A percentile compares a stretch with the other conserved stretches of the same genome.
These are phyloP conservation scores for Stichopus chloronotus DNA, from an alignment of 35 echinoderm and acorn worm species.

Conservation along the genomic window DNA sequence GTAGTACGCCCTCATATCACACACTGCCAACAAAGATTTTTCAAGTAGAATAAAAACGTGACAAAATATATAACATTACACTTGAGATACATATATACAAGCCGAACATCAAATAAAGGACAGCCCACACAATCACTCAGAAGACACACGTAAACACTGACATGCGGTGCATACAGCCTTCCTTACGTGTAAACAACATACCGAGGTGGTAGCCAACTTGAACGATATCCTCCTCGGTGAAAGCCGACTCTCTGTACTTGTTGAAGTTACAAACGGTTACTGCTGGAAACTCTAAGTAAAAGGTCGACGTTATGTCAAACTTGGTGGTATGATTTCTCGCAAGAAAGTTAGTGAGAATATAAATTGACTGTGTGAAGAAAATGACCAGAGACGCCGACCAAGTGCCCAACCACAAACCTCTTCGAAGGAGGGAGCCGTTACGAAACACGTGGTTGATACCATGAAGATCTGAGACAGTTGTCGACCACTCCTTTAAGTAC, in stretches of 20 bases:
- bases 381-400: constrained; percentile 34
- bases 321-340: constrained; percentile 77
- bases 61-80: too few relatives aligned
- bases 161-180: too few relatives aligned
- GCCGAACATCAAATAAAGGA: too few relatives aligned
- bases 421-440: constrained; percentile 48
- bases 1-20: too few relatives aligned
- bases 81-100: too few relatives aligned
- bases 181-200: neutral
- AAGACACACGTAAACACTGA: too few relatives aligned
- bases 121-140: too few relatives aligned
- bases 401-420: constrained; percentile 57
- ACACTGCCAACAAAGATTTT: too few relatives aligned
- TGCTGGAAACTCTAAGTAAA: constrained; percentile 62
- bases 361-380: constrained; percentile 44
- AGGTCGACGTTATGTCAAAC: constrained; percentile 62
- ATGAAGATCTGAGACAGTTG: constrained; percentile 61
- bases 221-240: constrained; percentile 54
- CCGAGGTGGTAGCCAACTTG: constrained; percentile 22
- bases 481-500: constrained; percentile 58
- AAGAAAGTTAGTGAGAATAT: constrained; percentile 37
- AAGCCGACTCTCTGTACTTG: constrained; percentile 85
- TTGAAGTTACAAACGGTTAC: constrained; percentile 90
- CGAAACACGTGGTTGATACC: constrained; percentile 77
- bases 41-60: too few relatives aligned